A percentile compares a stretch with the other conserved stretches of the same genome.
phyloP scores from a whole-genome alignment of 2,888 invertebrate species.

The Therioaphis trifolii region DNA sequence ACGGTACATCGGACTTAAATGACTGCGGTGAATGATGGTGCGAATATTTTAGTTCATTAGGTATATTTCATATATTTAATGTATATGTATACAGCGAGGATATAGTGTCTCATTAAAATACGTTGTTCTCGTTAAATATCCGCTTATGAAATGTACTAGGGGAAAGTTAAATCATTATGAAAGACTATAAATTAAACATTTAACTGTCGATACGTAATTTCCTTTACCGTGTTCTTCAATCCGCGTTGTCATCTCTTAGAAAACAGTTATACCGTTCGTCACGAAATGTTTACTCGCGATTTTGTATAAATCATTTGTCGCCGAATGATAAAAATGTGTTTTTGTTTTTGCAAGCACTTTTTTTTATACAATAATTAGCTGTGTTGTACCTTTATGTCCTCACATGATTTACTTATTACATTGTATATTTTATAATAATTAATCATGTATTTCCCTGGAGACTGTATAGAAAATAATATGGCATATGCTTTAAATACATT shows the following conservation, averaged over 20 bases:
- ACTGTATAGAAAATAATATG: too few relatives aligned
- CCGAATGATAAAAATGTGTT: not conserved
- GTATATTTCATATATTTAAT: not conserved
- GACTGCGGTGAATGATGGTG: slow-evolving; percentile 38
- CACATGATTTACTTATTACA: not conserved
- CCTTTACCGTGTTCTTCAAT: not conserved
- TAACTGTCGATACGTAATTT: slow-evolving; percentile 16
- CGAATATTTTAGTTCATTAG: slow-evolving; percentile 50
- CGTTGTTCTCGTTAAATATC: slow-evolving; percentile 43
- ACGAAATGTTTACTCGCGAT: slow-evolving; percentile 6
- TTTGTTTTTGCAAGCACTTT: not conserved
- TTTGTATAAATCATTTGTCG: not conserved
- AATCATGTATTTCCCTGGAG: too few relatives aligned
- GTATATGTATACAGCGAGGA: not conserved
- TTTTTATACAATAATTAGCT: not conserved
- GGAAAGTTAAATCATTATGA: slow-evolving; percentile 34
- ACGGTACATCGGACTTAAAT: not conserved
- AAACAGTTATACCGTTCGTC: not conserved
- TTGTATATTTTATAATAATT: not conserved
- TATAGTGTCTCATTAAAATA: slow-evolving; percentile 41
- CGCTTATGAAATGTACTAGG: slow-evolving; percentile 18
- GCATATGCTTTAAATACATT: not conserved
- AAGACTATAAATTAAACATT: slow-evolving; percentile 16
- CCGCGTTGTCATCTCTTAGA: not conserved
- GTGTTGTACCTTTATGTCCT: not conserved